Base-by-base conservation (phyloP, 2,797 vertebrate genomes). In the Corythornis leucogaster region DNA sequence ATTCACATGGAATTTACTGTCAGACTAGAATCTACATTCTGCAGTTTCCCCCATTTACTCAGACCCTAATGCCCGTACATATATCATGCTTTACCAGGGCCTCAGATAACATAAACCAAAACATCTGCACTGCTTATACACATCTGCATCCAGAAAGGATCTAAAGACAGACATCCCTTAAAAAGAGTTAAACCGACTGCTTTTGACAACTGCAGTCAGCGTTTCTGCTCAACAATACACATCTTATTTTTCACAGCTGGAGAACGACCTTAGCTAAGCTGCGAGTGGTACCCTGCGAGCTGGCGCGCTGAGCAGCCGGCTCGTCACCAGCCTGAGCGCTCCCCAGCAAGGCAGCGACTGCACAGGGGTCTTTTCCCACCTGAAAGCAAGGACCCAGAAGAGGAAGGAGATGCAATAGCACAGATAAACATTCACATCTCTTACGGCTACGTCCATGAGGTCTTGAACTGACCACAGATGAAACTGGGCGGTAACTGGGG, bases 401-500 rank as follows among this genome's bases (percentile, higher is more conserved):
- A 48, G 8, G 16, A 67, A 33, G 1, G 61, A 33, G 30, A 33
- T 1, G 3, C 11, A 26, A 30, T 20, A 48, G 42, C 1, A 5
- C 28, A 3, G 18, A 30, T 2, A 8, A 38, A 40, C 66, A 3
- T 0, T 7, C 54, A 3, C 50, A 6, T 8, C 53, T 24, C 66
- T 12, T 9, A 8, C 0, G 38, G 18, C 30, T 6, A 7, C 1
- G 8, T 0, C 31, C 17, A 4, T 1, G 3, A 33, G 50, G 38
- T 7, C 50, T 61, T 46, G 13, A 45, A 19, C 54, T 5, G 64
- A 6, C 43, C 30, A 4, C 13, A 3, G 53, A 15, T 3, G 28
- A 54, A 67, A 42, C 13, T 20, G 67, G 67, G 67, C 16, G 14
- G 28, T 18, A 17, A 6, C 22, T n/a, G 15, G 48, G 14, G 28